These are phyloP conservation scores for Fabriciana adippe DNA, from an alignment of 2,888 invertebrate genomes.

Conservation along the genomic window DNA sequence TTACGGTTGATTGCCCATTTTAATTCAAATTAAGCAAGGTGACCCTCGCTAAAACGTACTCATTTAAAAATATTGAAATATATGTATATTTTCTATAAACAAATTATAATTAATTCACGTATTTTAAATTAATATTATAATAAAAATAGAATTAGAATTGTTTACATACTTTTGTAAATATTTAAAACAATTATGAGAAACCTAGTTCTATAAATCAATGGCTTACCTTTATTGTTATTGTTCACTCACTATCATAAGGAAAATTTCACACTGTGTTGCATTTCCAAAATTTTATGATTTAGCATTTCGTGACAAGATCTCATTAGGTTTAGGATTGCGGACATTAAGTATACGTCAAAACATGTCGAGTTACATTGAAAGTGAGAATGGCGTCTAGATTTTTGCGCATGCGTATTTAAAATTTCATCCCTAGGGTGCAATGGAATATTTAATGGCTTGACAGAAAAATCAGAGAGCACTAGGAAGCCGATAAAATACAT, in stretches of 20 bases:
- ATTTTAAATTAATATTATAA: not conserved
- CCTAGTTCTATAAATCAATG: conserved; percentile 25
- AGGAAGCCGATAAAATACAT: not conserved
- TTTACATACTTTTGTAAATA: conserved; percentile 34
- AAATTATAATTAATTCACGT: not conserved
- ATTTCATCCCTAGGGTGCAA: conserved; percentile 42
- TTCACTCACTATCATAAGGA: conserved; percentile 75
- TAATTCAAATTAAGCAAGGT: conserved; percentile 38
- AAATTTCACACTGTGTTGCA: conserved; percentile 63
- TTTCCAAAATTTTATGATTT: conserved; percentile 59
- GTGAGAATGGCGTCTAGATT: conserved; percentile 73
- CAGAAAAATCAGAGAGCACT: conserved; percentile 8
- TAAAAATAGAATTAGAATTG: conserved; percentile 24
- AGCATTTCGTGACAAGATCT: conserved; percentile 76
- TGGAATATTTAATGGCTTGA: conserved; percentile 29
- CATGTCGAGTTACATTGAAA: conserved; percentile 70
- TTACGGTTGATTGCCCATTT: conserved; percentile 37
- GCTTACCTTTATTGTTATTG: conserved; percentile 61
- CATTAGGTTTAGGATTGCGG: conserved; percentile 65
- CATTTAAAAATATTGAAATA: conserved; percentile 1
- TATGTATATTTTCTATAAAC: not conserved
- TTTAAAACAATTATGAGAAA: conserved; percentile 20
- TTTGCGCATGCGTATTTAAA: conserved; percentile 71
- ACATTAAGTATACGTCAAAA: conserved; percentile 72
- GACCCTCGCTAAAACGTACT: conserved; percentile 27